A percentile compares a stretch with the other conserved stretches of the same genome.
Evolutionary conservation across 2,797 vertebrate species (phyloP).

Genomic region (Aldrovandia affinis): DNA sequence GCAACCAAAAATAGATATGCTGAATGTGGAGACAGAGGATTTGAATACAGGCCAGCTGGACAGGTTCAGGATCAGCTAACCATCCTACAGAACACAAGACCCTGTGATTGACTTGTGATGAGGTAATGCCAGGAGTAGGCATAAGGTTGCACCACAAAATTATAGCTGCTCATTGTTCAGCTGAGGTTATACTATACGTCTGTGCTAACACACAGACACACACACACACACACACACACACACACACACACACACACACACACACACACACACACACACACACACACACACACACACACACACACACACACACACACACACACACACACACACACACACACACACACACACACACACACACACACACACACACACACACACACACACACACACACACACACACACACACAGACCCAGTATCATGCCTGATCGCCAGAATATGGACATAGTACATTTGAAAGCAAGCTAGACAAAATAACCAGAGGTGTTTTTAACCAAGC

Average conservation of each 20-base stretch:
- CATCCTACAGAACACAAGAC: constrained; percentile 1
- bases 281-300: constrained; percentile 16
- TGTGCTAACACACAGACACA: constrained; percentile 14
- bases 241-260: constrained; percentile 17
- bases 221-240: constrained; percentile 3
- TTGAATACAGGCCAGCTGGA: not conserved
- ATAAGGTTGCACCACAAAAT: not conserved
- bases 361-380: constrained; percentile 15
- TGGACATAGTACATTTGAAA: not conserved
- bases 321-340: constrained; percentile 11
- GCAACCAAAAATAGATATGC: not conserved
- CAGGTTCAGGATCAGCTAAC: constrained; percentile 6
- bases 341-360: constrained; percentile 14
- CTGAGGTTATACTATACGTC: not conserved
- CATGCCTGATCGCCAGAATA: not conserved
- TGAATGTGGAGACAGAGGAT: not conserved
- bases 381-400: not conserved
- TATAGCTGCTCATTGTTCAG: not conserved
- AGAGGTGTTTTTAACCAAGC: too few relatives aligned
- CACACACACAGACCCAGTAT: not conserved
- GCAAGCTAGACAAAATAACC: not conserved
- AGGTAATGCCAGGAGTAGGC: constrained; percentile 22
- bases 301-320: constrained; percentile 21
- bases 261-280: constrained; percentile 17
- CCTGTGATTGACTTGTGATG: not conserved